Conservation (phyloP, 2,888 invertebrate genomes). For the Melipona beecheii region DNA sequence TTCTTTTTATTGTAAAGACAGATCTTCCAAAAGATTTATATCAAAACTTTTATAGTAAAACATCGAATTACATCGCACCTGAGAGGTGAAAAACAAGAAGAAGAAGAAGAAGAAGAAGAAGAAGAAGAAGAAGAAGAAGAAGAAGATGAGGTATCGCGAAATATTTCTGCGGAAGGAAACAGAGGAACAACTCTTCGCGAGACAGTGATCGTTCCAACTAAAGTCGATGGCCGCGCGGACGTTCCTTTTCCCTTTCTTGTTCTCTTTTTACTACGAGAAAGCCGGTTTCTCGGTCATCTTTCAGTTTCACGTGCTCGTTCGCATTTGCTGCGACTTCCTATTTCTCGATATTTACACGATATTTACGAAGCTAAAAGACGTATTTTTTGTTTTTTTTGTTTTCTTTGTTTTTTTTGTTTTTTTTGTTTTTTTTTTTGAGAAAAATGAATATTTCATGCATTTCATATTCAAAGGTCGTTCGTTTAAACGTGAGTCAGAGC, state of each 20-base stretch:
- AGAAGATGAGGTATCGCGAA: not conserved
- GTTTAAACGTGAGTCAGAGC: not conserved
- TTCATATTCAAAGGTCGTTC: not conserved
- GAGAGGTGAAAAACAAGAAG: no score
- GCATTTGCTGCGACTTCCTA: not conserved
- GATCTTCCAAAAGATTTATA: no score
- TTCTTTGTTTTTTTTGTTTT: no score
- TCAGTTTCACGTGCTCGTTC: not conserved
- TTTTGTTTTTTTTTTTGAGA: not conserved
- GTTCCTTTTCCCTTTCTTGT: not conserved
- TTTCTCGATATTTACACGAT: not conserved
- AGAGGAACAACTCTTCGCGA: not conserved
- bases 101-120: no score
- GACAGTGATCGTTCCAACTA: not conserved
- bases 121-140: no score
- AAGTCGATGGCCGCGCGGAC: not conserved
- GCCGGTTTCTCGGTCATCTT: conserved; percentile 20
- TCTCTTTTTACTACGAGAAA: not conserved
- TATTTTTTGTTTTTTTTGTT: not conserved
- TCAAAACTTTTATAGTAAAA: no score
- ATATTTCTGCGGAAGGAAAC: conserved; percentile 8
- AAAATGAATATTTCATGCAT: not conserved
- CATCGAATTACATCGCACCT: no score
- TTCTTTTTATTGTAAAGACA: no score
- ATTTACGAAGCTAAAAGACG: not conserved